Base-by-base conservation (phyloP, 2,797 vertebrate genomes). In the Melanotaenia boesemani region DNA sequence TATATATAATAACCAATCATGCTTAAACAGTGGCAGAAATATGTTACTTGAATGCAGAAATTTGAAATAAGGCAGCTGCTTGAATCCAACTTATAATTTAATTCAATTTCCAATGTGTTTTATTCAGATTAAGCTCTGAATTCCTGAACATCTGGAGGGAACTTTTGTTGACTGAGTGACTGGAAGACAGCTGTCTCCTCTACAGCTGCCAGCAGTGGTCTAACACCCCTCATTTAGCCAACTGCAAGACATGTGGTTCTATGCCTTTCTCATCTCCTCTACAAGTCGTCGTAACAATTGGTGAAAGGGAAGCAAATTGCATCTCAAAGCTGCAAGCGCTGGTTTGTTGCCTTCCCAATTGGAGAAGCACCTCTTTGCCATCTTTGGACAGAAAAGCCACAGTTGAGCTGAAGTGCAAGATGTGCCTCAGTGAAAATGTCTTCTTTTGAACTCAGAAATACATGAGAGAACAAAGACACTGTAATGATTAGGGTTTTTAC, bases 181-280 rank as follows among this genome's bases (percentile, higher is more conserved):
- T 90, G 77, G 80, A 79, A 86, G 77, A 79, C 89, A 90, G 84
- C 90, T 90, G 86, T 78, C 70, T 89, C 85, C 80, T 89, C 81
- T 32, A 46, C 63, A 64, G 50, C 79, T 85, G 84, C 79, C 74
- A 77, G 72, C 75, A 70, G 60, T 67, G 77, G 68, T 70, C 66
- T 82, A 72, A 88, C 84, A 77, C 87, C 85, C 77, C 68, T 82
- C 73, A 82, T 73, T 72, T 78, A 68, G 69, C 79, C 67, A 70
- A 82, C 57, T 79, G 83, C 32, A 52, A 79, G 69, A 84, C 81
- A 80, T 80, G 85, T 89, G 87, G 88, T 76, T 62, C 36, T 7
- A 70, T 77, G 86, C 86, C 84, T 66, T 60, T 66, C 77, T 65
- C 74, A 65, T 76, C 72, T 77, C 66, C 80, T 68, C 71, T 76